Evolutionary conservation across 1,140 invertebrate genomes (phyloP).

Genomic region (Probaryconus sp.): DNA sequence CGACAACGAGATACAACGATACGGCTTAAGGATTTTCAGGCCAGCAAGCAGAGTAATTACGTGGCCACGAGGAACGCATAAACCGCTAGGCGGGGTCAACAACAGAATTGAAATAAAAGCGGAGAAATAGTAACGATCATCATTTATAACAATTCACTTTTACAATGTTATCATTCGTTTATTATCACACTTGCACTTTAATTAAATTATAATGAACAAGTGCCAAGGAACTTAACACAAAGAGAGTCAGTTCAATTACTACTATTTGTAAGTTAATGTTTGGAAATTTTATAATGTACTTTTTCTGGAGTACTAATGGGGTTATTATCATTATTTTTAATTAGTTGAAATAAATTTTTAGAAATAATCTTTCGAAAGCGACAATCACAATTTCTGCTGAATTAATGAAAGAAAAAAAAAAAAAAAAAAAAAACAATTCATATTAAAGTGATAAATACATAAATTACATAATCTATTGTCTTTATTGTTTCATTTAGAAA

Average conservation of each 20-base stretch:
- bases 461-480: constrained; percentile 20
- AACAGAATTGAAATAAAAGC: constrained; percentile 29
- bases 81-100: constrained; percentile 22
- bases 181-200: no score
- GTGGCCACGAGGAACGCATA: constrained; percentile 32
- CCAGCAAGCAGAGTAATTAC: constrained; percentile 69
- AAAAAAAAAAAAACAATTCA: neutral
- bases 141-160: neutral
- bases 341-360: no score
- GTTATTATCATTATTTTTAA: no score
- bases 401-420: constrained; percentile 2
- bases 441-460: constrained; percentile 3
- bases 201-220: no score
- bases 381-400: no score
- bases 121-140: constrained; percentile 5
- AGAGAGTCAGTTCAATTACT: no score
- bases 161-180: neutral
- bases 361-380: no score
- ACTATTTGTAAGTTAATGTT: no score
- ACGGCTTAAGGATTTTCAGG: constrained; percentile 69
- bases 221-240: no score
- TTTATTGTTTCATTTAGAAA: constrained; percentile 13
- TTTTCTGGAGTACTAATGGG: no score
- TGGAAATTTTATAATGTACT: no score
- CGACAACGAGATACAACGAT: constrained; percentile 55